phyloP scores from a whole-genome alignment of 2,113 vertebrate species.

The Patagioenas fasciata region DNA sequence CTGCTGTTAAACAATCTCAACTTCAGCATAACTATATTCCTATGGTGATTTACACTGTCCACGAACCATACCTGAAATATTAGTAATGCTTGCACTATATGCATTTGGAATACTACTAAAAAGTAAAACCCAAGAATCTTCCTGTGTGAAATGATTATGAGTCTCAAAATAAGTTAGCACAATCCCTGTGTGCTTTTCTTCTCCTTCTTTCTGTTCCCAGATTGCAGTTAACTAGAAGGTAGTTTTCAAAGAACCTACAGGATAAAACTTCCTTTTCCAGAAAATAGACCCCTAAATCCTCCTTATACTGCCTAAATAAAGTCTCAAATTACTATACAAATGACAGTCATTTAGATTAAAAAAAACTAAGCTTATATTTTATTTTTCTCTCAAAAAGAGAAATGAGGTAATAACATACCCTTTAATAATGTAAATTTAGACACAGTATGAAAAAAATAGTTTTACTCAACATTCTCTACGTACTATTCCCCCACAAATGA shows the following conservation, averaged over 20 bases:
- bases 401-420: background rate
- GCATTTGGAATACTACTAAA: background rate
- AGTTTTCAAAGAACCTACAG: background rate
- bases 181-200: background rate
- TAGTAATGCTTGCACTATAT: background rate
- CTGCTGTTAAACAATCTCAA: background rate
- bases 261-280: background rate
- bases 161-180: background rate
- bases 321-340: background rate
- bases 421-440: background rate
- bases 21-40: background rate
- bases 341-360: background rate
- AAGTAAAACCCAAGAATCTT: background rate
- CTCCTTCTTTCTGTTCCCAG: background rate
- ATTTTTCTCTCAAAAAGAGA: background rate
- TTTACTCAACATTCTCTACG: background rate
- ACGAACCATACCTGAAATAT: background rate
- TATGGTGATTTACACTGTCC: background rate
- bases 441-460: background rate
- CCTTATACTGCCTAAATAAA: background rate
- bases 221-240: background rate
- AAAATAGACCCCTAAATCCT: background rate
- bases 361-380: background rate
- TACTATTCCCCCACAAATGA: background rate
- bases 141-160: background rate